Evolutionary conservation across 1,140 invertebrate species (phyloP), one percentile per base, ranked within the genome.

Genomic region (Drosophila subpulchrella): DNA sequence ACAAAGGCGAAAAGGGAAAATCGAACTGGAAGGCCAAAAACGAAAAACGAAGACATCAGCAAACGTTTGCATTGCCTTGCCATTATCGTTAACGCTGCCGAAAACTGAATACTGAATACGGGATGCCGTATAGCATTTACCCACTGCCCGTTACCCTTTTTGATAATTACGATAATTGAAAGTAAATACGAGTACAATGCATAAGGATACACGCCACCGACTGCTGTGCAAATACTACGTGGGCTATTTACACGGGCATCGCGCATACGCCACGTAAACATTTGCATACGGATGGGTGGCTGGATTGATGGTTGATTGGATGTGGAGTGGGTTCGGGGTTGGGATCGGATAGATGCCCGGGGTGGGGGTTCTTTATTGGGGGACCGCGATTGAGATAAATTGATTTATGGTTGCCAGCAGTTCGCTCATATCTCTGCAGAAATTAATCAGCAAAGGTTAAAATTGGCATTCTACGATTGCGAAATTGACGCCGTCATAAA

Each of bases 91-190:
- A 17, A 56, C 55, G 36, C 38, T 20, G 20, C 38, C 30, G 60
- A 39, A 55, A 17, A 32, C 44, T 13, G 10, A 11, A 6, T 47
- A 6, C 20, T 12, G 10, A 20, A 12, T 47, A 13, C 20, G 3
- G n/a, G 15, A 8, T 41, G 20, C 24, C 27, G 11, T 32, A 13
- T 51, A 30, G 38, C 60, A 32, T 56, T 32, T 27, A n/a, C 30
- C 48, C 30, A 11, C 20, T 58, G 15, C 20, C 50, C 17, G 59
- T 65, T 82, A 88, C 76, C 84, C 83, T 83, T 88, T 88, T 88
- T 66, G 80, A 88, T 88, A 88, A 88, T 88, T 88, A 86, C 83
- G 84, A 83, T 88, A 88, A 88, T 88, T 88, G 85, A 88, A 88
- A 88, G 83, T 86, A 88, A 88, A 88, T 88, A 88, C 73, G 62